phyloP scores from a whole-genome alignment of 2,113 vertebrate species.

The Halcyon senegalensis region DNA sequence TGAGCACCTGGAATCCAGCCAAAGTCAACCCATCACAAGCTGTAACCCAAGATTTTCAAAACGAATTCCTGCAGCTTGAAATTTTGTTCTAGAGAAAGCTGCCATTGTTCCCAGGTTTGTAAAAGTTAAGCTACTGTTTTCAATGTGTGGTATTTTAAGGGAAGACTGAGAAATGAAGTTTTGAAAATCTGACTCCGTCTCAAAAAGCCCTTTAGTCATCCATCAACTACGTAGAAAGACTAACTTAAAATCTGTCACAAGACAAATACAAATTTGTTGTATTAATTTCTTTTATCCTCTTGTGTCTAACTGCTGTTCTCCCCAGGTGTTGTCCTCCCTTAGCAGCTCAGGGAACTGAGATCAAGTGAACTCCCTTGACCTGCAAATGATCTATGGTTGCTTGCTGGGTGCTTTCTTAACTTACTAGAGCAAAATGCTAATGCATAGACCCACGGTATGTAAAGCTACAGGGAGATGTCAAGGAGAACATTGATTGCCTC shows the following conservation, averaged over 20 bases:
- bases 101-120: not conserved
- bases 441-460: accelerated
- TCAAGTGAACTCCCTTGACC: not conserved
- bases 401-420: not conserved
- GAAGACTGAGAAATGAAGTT: not conserved
- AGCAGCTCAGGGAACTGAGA: not conserved
- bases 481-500: accelerated
- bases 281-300: not conserved
- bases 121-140: not conserved
- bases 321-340: not conserved
- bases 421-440: not conserved
- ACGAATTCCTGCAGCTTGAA: not conserved
- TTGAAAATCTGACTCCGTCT: not conserved
- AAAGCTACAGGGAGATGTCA: not conserved
- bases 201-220: not conserved
- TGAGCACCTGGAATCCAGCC: not conserved
- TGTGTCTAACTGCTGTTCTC: not conserved
- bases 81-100: not conserved
- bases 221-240: not conserved
- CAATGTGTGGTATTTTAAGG: not conserved
- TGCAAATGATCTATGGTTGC: not conserved
- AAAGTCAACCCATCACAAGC: not conserved
- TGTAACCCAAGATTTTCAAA: not conserved
- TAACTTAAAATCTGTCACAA: not conserved
- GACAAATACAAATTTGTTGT: not conserved